Percentiles rank a stretch among this genome's conserved stretches.
Conservation (phyloP, 2,797 vertebrate genomes). For the Uromys caudimaculatus region DNA sequence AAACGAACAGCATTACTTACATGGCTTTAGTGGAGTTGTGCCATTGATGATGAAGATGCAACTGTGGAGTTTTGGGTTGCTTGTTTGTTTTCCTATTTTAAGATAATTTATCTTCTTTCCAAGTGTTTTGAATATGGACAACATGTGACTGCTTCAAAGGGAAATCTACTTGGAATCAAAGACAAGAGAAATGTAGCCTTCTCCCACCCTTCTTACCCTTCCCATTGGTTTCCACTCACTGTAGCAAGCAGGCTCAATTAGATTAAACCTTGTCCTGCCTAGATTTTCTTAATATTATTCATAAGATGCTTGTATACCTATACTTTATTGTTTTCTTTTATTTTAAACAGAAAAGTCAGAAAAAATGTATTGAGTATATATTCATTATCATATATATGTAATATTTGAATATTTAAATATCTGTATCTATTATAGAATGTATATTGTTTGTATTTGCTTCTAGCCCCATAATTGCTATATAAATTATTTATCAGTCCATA, state of each 20-base stretch:
- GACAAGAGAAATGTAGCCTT: neutral
- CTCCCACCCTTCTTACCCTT: neutral
- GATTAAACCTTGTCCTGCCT: neutral
- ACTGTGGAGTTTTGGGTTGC: neutral
- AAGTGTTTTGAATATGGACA: neutral
- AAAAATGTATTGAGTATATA: neutral
- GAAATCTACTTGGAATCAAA: neutral
- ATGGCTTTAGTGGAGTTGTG: neutral
- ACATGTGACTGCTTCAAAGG: neutral
- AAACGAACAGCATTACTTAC: neutral
- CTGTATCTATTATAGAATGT: neutral
- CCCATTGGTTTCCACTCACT: no score
- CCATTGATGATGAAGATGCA: neutral
- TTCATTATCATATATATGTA: neutral
- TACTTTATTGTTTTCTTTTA: neutral
- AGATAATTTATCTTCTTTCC: neutral
- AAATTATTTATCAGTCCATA: neutral
- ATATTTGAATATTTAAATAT: neutral
- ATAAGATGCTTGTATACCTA: neutral
- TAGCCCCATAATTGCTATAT: neutral
- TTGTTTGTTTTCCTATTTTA: neutral
- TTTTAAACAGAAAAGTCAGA: constrained; percentile 14
- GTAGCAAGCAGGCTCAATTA: neutral
- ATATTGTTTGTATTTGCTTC: neutral
- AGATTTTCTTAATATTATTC: neutral